These are phyloP conservation scores for Parazoanthus swiftii DNA, from an alignment of 92 coral and sea anemone genomes.

Conservation along the genomic window DNA sequence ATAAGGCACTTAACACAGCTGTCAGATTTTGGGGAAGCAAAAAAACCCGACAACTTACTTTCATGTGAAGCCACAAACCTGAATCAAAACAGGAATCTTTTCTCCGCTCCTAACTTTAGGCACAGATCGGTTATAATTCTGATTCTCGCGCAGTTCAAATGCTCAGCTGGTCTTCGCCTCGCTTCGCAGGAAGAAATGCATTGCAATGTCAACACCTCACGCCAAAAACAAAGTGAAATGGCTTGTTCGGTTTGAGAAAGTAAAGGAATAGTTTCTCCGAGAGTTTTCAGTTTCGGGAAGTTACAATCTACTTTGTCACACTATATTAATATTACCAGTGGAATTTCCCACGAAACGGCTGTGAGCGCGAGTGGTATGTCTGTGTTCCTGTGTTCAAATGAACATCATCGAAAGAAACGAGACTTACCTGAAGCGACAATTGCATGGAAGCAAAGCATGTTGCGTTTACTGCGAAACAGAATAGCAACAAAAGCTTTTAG, in stretches of 20 bases:
- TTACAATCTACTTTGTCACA: neutral
- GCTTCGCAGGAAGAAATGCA: neutral
- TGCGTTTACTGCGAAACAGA: neutral
- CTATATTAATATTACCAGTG: neutral
- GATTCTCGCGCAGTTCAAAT: neutral
- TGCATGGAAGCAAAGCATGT: neutral
- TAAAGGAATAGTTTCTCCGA: neutral
- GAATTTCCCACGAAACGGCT: neutral
- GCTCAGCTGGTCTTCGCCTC: conserved; percentile 1
- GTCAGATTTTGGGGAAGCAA: neutral
- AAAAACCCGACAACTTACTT: neutral
- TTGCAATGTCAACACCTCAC: neutral
- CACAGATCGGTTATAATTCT: neutral
- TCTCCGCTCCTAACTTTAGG: neutral
- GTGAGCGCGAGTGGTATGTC: neutral
- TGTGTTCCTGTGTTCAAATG: neutral
- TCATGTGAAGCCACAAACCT: neutral
- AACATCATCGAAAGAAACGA: neutral
- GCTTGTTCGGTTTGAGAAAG: neutral
- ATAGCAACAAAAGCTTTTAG: too few species aligned
- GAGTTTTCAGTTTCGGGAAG: neutral
- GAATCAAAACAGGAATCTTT: neutral
- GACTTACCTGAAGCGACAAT: neutral
- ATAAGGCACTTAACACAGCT: neutral
- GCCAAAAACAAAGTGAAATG: neutral